Base-by-base conservation (phyloP, 2,113 vertebrate genomes). In the Parus major region DNA sequence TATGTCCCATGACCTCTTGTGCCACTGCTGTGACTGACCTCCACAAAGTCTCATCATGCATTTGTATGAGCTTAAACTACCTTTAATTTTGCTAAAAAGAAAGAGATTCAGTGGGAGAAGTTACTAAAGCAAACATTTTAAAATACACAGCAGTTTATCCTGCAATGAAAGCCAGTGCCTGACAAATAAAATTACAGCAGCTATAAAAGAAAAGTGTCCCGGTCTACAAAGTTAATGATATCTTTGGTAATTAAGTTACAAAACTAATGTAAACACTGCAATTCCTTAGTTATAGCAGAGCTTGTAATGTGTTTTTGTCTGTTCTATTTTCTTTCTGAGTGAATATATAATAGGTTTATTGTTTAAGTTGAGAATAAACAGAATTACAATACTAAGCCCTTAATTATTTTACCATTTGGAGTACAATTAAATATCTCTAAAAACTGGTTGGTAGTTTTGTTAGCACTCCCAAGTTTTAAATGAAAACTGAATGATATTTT, bases 331-430 rank as follows among this genome's bases (percentile, higher is more conserved):
- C 80, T 91, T 87, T 94, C 41, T 94, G 73, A 95, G 81, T 96
- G 71, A 97, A 90, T 64, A 96, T 68, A 88, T 97, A 95, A 97
- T 94, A 94, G 68, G 76, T 71, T 97, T 88, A 87, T 88, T 41
- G 89, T 94, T 97, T 96, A 94, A 93, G 52, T 72, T 96, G 77
- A 89, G 71, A 95, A 76, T 96, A 96, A 96, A 96, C 46, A 84
- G 17, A 84, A 86, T 90, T 96, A 88, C 82, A 95, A 66, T 56
- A 92, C 95, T 84, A 95, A 91, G 39, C 83, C 78, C 66, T 96
- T 97, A 97, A 95, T 96, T 97, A 93, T 96, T 93, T 97, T 88
- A 82, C 84, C 86, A 94, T 94, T 97, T 96, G 80, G 57, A 95
- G 59, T 88, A 94, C 86, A 92, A 95, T 94, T 78, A 84, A 92